Percentiles rank a stretch among this genome's conserved stretches.
Conservation (phyloP, 1,140 invertebrate genomes). For the Phenacoccus solenopsis region DNA sequence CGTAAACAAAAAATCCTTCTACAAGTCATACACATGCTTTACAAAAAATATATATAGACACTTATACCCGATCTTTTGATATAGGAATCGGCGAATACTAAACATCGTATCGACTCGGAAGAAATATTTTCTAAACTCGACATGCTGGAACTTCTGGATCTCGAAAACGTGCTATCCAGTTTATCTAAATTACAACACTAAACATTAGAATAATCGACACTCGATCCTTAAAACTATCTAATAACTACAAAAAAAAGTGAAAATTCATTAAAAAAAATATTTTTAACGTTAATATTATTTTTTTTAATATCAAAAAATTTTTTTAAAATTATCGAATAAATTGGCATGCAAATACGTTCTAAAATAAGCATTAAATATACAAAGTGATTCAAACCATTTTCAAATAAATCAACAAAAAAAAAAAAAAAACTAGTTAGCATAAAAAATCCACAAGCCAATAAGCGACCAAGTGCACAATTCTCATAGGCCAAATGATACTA, state of each 20-base stretch:
- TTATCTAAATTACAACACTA: conserved; percentile 56
- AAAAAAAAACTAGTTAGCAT: too few relatives aligned
- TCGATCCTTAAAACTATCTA: neutral
- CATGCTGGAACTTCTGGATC: conserved; percentile 91
- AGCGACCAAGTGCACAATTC: too few relatives aligned
- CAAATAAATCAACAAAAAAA: too few relatives aligned
- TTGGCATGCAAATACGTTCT: neutral
- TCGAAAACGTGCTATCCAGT: conserved; percentile 87
- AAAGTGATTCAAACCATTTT: too few relatives aligned
- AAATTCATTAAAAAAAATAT: neutral
- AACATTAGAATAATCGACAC: conserved; percentile 5
- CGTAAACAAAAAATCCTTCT: neutral
- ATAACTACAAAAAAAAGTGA: too few relatives aligned
- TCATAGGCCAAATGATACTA: too few relatives aligned
- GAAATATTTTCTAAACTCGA: conserved; percentile 93
- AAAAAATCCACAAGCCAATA: too few relatives aligned
- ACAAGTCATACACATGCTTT: neutral
- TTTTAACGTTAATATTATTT: too few relatives aligned
- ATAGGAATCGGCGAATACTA: conserved; percentile 91
- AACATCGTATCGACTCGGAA: conserved; percentile 88
- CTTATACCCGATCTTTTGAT: conserved; percentile 80
- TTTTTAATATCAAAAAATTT: neutral
- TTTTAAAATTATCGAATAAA: neutral
- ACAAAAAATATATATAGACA: too few relatives aligned
- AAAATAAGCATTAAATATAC: neutral